A percentile compares a stretch with the other conserved stretches of the same genome.
phyloP scores from a whole-genome alignment of 2,113 vertebrate genomes.

The Setophaga kirtlandii region DNA sequence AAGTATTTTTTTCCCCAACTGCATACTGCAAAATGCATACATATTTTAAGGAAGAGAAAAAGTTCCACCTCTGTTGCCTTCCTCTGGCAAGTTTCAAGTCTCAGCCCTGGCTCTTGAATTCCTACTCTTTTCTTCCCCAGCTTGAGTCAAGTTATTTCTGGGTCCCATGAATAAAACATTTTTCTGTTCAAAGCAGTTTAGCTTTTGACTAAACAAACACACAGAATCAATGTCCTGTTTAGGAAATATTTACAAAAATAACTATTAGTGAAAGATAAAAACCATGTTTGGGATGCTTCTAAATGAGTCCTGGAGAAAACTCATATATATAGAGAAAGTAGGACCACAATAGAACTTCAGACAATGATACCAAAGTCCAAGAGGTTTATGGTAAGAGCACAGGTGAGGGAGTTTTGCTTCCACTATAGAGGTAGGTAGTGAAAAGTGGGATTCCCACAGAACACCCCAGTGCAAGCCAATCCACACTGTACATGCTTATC shows the following conservation, averaged over 20 bases:
- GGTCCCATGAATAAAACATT: neutral
- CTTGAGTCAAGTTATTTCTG: neutral
- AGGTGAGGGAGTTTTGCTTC: neutral
- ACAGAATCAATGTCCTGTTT: neutral
- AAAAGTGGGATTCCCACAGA: neutral
- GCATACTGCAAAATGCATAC: neutral
- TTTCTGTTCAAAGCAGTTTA: neutral
- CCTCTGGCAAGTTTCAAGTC: neutral
- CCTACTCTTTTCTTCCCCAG: neutral
- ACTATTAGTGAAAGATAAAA: neutral
- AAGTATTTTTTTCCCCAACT: neutral
- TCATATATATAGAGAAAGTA: neutral
- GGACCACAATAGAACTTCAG: neutral
- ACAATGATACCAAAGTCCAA: neutral
- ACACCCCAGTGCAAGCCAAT: neutral
- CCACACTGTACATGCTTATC: neutral
- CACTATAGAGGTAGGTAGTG: neutral
- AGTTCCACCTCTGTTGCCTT: neutral
- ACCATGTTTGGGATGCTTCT: neutral
- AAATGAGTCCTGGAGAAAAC: neutral
- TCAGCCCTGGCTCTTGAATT: neutral
- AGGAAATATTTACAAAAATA: neutral
- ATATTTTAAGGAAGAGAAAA: neutral
- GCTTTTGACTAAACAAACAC: neutral
- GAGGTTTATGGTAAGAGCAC: neutral